Percentiles rank a stretch among this genome's conserved stretches.
These are phyloP conservation scores for Euwallacea fornicatus DNA, from an alignment of 1,140 invertebrate genomes.

Conservation along the genomic window DNA sequence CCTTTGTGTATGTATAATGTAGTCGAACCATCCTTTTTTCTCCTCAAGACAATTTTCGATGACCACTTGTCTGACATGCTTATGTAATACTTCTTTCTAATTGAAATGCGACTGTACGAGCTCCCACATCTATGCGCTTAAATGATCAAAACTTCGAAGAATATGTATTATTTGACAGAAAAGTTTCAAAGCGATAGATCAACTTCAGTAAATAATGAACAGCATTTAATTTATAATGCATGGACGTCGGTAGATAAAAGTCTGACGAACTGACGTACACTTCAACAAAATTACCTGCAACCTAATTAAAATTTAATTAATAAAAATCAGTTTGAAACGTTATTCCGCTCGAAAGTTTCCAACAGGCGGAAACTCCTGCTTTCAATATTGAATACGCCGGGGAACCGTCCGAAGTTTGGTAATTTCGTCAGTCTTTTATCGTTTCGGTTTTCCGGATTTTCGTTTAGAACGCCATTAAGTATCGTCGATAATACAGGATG, in stretches of 20 bases:
- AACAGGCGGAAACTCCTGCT: slow-evolving; percentile 21
- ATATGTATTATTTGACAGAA: too few relatives aligned
- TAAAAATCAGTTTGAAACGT: slow-evolving; percentile 18
- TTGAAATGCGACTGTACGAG: too few relatives aligned
- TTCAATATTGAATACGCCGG: slow-evolving; percentile 24
- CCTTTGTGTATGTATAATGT: too few relatives aligned
- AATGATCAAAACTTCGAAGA: too few relatives aligned
- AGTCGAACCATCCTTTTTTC: too few relatives aligned
- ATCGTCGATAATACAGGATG: slow-evolving; percentile 4
- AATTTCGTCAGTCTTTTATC: slow-evolving; percentile 29
- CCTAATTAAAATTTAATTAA: slow-evolving; percentile 25
- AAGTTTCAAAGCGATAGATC: background rate
- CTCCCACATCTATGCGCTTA: too few relatives aligned
- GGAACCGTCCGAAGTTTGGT: slow-evolving; percentile 22
- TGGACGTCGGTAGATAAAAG: background rate
- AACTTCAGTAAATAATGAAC: background rate
- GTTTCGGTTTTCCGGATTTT: slow-evolving; percentile 30
- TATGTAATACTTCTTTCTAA: too few relatives aligned
- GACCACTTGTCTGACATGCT: too few relatives aligned
- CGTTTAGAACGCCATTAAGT: slow-evolving; percentile 25
- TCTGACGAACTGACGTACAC: slow-evolving; percentile 8
- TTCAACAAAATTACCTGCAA: slow-evolving; percentile 5
- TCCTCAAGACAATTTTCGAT: too few relatives aligned
- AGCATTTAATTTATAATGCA: background rate
- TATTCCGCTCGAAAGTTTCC: slow-evolving; percentile 19